Base-by-base conservation (phyloP, 1,140 invertebrate genomes). In the Venustaconcha ellipsiformis region DNA sequence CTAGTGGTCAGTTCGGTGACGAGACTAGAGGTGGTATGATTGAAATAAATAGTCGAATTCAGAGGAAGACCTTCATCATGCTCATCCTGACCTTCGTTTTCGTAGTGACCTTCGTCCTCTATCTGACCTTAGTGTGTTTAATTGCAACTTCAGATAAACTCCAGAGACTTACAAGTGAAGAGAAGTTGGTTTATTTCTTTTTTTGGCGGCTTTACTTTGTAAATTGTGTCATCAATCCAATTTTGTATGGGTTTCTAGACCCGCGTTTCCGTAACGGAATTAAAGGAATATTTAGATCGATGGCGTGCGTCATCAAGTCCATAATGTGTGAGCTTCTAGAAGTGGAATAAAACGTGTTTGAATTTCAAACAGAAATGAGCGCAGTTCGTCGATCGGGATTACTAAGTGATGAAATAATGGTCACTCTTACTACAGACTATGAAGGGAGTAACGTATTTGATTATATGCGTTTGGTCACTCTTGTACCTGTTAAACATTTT, bases 131-230 rank as follows among this genome's bases (percentile, higher is more conserved):
- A 4, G 56, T 48, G 14, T 37, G 48, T 23, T 20, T 64, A 4
- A 57, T 65, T 18, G 56, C 60, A 13, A 57, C 62, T 5, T 26
- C 14, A 26, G 57, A 58, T 13, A 71, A 59, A 14, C 55, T 75
- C 13, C n/a, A 75, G 17, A 69, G 18, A 18, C 18, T 75, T 23
- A 69, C 56, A 20, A 23, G 26, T 48, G 8, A 30, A 26, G 12
- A 72, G 23, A 65, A 65, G 30, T 62, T 66, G 56, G 14, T n/a
- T 30, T 65, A 26, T 55, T 64, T 72, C 64, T 72, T 72, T 66
- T 72, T 72, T 55, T 65, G 37, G 71, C 15, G 71, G 1, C 71
- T 65, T 0, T 72, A 72, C 64, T 72, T 72, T 23, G 48, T 72
- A 5, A 72, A 72, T 56, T 57, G 64, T 66, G 63, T 57, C 5